Conservation (phyloP, 2,113 vertebrate species). For the Scartelaos histophorus region DNA sequence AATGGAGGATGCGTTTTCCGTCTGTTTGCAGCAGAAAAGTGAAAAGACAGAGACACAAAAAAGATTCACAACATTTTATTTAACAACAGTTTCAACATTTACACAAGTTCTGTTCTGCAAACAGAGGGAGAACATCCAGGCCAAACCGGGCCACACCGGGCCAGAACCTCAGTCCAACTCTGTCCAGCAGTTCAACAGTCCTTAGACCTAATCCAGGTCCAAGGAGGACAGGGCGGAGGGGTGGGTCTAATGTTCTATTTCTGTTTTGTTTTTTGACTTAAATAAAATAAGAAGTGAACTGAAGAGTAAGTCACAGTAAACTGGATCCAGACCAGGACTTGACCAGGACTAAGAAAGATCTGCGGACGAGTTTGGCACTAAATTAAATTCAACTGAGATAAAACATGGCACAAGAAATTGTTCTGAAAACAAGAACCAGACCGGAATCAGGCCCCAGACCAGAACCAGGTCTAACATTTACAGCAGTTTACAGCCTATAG, state of each 20-base stretch:
- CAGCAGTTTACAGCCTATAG: conserved; percentile 1
- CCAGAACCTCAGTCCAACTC: background rate
- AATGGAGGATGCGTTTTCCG: conserved; percentile 9
- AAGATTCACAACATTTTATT: conserved; percentile 7
- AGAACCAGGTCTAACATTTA: background rate
- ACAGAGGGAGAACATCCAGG: conserved; percentile 4
- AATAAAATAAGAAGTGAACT: background rate
- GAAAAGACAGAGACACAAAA: conserved; percentile 9
- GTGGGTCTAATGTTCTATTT: background rate
- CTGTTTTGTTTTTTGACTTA: background rate
- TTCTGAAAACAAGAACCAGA: background rate
- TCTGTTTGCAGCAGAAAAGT: conserved; percentile 10
- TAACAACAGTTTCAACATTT: conserved; percentile 10
- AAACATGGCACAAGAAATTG: background rate
- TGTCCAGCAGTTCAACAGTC: background rate
- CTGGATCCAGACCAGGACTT: background rate
- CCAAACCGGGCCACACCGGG: background rate
- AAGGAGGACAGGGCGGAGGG: background rate
- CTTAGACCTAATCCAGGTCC: background rate
- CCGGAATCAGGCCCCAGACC: background rate
- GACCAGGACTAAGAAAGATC: background rate
- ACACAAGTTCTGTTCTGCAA: conserved; percentile 6
- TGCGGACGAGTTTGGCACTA: background rate
- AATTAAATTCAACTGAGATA: background rate
- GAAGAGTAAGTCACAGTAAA: background rate